Conservation (phyloP, 2,888 invertebrate species). For the Drosophila pegasa region DNA sequence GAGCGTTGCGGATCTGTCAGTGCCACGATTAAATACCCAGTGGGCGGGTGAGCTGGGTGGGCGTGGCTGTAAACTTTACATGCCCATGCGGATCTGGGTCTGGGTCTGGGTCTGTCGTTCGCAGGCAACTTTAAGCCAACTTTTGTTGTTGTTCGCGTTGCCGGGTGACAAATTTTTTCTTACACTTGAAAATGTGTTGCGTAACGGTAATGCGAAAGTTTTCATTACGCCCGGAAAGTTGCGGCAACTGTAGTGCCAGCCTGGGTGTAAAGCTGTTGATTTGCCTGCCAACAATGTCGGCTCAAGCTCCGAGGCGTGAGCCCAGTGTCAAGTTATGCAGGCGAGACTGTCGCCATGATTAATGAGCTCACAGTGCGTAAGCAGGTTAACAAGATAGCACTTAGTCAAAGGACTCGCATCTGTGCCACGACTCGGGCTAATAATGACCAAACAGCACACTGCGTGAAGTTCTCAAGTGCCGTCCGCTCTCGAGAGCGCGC, state of each 20-base stretch:
- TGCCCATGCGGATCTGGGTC: slow-evolving; percentile 25
- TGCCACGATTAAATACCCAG: slow-evolving; percentile 53
- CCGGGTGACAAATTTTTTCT: slow-evolving; percentile 67
- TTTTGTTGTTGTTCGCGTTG: slow-evolving; percentile 26
- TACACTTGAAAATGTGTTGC: slow-evolving; percentile 58
- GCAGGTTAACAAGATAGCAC: slow-evolving; percentile 52
- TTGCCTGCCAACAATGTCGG: slow-evolving; percentile 55
- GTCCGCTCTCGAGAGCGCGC: slow-evolving; percentile 5
- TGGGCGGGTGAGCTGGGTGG: slow-evolving; percentile 8
- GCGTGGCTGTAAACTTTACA: slow-evolving; percentile 35
- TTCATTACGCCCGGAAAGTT: slow-evolving; percentile 40
- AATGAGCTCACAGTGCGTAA: slow-evolving; percentile 44
- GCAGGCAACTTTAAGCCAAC: slow-evolving; percentile 48
- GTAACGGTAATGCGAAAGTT: slow-evolving; percentile 65
- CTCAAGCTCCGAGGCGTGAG: slow-evolving; percentile 2
- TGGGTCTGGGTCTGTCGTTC: no score
- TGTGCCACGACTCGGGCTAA: slow-evolving; percentile 51
- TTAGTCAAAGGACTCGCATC: slow-evolving; percentile 40
- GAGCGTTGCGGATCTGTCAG: slow-evolving; percentile 49
- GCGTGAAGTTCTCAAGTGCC: slow-evolving; percentile 26
- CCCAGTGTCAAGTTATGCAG: slow-evolving; percentile 35
- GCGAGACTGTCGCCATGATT: slow-evolving; percentile 46
- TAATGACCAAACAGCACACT: slow-evolving; percentile 36
- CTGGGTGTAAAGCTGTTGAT: slow-evolving; percentile 49
- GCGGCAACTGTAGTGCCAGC: slow-evolving; percentile 51